Base-by-base conservation (phyloP, 2,113 vertebrate genomes). In the Sebastes fasciatus region DNA sequence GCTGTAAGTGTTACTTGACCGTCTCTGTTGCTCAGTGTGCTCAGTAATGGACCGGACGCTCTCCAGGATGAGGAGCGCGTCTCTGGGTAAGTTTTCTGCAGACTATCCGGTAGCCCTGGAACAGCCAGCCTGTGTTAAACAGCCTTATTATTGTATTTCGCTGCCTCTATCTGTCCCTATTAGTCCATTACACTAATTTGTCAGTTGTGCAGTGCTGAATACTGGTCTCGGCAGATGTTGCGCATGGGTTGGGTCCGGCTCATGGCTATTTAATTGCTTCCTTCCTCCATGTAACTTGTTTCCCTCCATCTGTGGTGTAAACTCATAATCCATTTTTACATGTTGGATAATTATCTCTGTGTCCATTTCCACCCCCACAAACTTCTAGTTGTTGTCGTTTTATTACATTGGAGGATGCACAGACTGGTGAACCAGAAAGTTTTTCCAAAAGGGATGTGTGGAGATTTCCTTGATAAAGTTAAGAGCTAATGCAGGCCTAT, bases 1-100 rank as follows among this genome's bases (percentile, higher is more conserved):
- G 96, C 95, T 96, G 94, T 95, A 95, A 96, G 96, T 96, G 97
- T 96, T 94, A 95, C 95, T 96, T 96, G 96, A 97, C 95, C 80
- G 68, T 85, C 86, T 89, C 83, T 92, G 2, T 86, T 77, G 90
- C 87, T 84, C 87, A 83, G 67, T 86, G 73, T 79, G 79, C 79
- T 88, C 88, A 85, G 73, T 26, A 34, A 86, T 91, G 93, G 92
- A 94, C 86, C 79, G 83, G 90, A 96, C 96, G 94, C 94, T 89
- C 92, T 87, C 94, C 94, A 94, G 91, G 95, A 96, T 93, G 95
- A 96, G 91, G 92, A 94, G 79, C 94, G 48, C 93, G 90, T 94
- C 91, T 95, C 93, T 95, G 97, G 98, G 98, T 99, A 96, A 98
- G 97, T 97, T 97, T 34, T 81, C 80, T 90, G 73, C 85, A 74